Evolutionary conservation across 1,140 invertebrate genomes (phyloP).

Genomic region (Prorops nasuta): DNA sequence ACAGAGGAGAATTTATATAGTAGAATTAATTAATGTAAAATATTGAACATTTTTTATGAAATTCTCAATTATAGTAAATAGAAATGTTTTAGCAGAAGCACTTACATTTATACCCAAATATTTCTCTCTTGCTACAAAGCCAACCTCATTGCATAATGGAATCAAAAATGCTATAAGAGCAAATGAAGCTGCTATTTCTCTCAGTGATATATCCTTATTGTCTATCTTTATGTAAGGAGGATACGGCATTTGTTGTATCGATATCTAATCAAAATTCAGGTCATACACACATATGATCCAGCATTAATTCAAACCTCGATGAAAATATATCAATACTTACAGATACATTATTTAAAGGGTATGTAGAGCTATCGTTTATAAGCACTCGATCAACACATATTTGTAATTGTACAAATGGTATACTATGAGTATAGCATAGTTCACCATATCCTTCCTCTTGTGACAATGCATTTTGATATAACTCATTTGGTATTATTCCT

Average conservation of each 20-base stretch:
- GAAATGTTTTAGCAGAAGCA: too few species aligned
- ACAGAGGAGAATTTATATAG: too few species aligned
- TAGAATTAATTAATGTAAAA: too few species aligned
- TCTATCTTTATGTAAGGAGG: slow-evolving; percentile 43
- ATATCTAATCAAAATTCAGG: slow-evolving; percentile 29
- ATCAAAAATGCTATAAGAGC: slow-evolving; percentile 44
- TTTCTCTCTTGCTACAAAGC: slow-evolving; percentile 46
- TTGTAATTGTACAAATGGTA: slow-evolving; percentile 41
- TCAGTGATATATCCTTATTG: slow-evolving; percentile 24
- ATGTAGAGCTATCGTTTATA: slow-evolving; percentile 26
- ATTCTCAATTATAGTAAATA: too few species aligned
- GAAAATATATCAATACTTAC: not conserved
- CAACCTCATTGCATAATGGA: slow-evolving; percentile 44
- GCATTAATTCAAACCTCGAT: slow-evolving; percentile 7
- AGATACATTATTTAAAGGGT: slow-evolving; percentile 13
- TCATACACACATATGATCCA: not conserved
- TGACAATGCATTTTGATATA: slow-evolving; percentile 26
- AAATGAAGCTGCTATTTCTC: slow-evolving; percentile 32
- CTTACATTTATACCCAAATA: slow-evolving; percentile 50
- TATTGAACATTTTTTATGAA: too few species aligned
- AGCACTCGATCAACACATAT: slow-evolving; percentile 43
- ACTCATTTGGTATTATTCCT: slow-evolving; percentile 25
- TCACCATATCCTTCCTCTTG: slow-evolving; percentile 15
- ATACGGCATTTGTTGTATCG: slow-evolving; percentile 50
- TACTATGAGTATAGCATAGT: slow-evolving; percentile 7